Conservation (phyloP, 2,888 invertebrate species). For the Cantharis lateralis region DNA sequence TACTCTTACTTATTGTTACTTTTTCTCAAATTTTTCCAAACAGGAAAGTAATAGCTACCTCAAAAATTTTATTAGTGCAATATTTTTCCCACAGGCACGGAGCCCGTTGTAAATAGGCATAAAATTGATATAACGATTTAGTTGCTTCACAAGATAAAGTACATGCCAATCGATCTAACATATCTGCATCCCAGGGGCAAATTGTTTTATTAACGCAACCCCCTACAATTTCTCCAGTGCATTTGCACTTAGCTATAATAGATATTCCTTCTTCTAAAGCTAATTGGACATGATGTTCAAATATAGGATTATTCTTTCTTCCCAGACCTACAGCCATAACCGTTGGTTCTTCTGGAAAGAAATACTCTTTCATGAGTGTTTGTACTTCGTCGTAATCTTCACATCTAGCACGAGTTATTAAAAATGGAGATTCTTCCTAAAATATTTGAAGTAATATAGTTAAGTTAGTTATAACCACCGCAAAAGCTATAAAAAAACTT, state of each 20-base stretch:
- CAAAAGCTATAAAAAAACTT: neutral
- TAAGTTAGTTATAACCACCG: neutral
- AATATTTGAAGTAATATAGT: neutral
- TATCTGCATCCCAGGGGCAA: conserved; percentile 59
- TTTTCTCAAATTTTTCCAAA: neutral
- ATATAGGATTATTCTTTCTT: conserved; percentile 53
- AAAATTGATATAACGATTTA: conserved; percentile 58
- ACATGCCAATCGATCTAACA: conserved; percentile 61
- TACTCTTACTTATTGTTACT: neutral
- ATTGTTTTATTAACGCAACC: conserved; percentile 57
- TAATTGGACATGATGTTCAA: conserved; percentile 53
- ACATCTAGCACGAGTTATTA: conserved; percentile 54
- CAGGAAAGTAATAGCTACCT: conserved; percentile 48
- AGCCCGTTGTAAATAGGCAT: conserved; percentile 58
- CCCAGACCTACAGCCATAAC: conserved; percentile 57
- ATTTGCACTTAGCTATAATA: conserved; percentile 54
- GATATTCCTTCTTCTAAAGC: conserved; percentile 51
- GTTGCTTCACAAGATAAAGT: conserved; percentile 53
- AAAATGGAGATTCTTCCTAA: conserved; percentile 35
- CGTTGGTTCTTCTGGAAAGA: conserved; percentile 62
- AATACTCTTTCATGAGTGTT: conserved; percentile 58
- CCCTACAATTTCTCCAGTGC: conserved; percentile 53
- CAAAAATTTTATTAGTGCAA: conserved; percentile 57
- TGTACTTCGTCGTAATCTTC: conserved; percentile 56
- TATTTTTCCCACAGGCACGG: conserved; percentile 58